These are phyloP conservation scores for Zoanthus gigantus DNA, from an alignment of 92 coral and sea anemone genomes.

Conservation along the genomic window DNA sequence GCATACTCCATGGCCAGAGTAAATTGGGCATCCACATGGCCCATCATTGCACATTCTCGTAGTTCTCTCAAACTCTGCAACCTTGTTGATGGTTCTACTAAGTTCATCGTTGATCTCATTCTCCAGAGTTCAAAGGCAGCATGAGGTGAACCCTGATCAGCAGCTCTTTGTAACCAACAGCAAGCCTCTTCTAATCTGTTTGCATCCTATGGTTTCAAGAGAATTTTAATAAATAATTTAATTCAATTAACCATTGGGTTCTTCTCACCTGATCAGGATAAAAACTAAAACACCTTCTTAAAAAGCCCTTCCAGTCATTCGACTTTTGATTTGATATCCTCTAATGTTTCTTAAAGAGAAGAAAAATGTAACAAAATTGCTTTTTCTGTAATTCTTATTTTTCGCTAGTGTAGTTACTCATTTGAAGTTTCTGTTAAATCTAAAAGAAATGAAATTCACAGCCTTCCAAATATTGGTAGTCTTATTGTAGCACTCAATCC, in stretches of 20 bases:
- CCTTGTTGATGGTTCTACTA: conserved; percentile 75
- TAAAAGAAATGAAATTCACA: too few species aligned
- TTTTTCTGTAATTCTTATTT: too few species aligned
- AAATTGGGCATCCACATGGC: conserved; percentile 87
- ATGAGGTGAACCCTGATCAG: conserved; percentile 74
- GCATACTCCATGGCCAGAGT: conserved; percentile 91
- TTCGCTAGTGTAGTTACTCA: too few species aligned
- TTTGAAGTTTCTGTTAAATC: too few species aligned
- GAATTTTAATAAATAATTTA: background rate
- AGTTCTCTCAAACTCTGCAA: conserved; percentile 88
- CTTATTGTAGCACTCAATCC: background rate
- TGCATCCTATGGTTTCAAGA: conserved; percentile 59
- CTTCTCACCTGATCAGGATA: too few species aligned
- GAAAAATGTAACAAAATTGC: too few species aligned
- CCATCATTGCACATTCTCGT: conserved; percentile 82
- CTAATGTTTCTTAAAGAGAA: too few species aligned
- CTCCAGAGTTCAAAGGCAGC: conserved; percentile 99
- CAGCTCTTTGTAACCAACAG: conserved; percentile 89
- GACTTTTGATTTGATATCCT: too few species aligned
- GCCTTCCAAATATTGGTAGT: background rate
- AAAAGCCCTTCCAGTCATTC: too few species aligned
- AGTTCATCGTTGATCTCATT: conserved; percentile 56
- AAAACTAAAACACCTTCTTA: too few species aligned
- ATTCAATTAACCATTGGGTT: background rate
- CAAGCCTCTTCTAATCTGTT: conserved; percentile 70